These are phyloP conservation scores for mouse (Mus musculus) DNA, from an alignment of 2,113 vertebrate species.

Conservation along the genomic window DNA sequence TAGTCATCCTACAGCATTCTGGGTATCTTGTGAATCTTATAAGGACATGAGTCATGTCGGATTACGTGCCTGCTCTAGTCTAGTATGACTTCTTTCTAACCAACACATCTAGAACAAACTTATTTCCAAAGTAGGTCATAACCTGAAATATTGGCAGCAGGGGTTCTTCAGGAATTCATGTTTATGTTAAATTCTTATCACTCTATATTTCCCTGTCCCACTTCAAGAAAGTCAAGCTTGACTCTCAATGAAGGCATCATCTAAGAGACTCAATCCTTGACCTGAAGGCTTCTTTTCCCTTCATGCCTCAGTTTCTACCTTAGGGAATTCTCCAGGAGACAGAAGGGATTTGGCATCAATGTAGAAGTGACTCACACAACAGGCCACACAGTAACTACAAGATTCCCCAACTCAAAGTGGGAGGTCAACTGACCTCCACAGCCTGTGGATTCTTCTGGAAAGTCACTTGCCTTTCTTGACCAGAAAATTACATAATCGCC, in stretches of 20 bases:
- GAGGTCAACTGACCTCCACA: background rate
- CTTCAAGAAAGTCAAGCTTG: background rate
- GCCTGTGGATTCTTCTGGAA: background rate
- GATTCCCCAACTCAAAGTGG: background rate
- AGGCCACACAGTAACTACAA: background rate
- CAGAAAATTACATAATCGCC: too few relatives aligned
- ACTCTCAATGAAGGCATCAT: background rate
- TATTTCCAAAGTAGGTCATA: background rate
- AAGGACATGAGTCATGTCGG: background rate
- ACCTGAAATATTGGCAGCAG: background rate
- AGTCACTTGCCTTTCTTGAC: background rate
- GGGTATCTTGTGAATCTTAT: background rate
- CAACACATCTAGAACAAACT: background rate
- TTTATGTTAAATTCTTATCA: background rate
- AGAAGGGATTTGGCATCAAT: background rate
- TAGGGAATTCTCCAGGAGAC: background rate
- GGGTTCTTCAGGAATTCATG: background rate
- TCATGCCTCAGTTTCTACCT: background rate
- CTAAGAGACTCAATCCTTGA: background rate
- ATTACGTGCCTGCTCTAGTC: background rate
- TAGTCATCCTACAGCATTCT: background rate
- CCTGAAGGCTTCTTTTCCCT: background rate
- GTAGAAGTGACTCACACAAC: background rate
- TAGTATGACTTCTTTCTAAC: background rate
- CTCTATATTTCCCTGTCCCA: background rate